phyloP scores from a whole-genome alignment of 2,797 vertebrate species.

The Sciaenops ocellatus region DNA sequence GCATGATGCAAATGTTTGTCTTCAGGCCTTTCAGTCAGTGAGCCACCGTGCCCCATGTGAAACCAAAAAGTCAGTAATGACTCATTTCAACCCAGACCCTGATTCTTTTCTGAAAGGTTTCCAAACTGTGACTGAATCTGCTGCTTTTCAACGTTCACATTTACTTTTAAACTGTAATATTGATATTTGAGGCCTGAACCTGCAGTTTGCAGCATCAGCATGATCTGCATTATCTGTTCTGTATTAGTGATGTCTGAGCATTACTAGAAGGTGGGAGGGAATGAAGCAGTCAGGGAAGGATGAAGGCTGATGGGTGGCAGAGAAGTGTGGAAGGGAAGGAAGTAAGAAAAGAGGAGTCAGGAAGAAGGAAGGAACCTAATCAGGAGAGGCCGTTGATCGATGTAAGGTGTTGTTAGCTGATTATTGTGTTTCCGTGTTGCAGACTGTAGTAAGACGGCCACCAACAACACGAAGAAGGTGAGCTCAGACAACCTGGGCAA shows the following conservation, averaged over 20 bases:
- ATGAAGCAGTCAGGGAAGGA: not conserved
- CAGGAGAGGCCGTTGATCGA: not conserved
- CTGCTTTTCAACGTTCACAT: too few relatives aligned
- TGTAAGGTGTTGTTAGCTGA: too few relatives aligned
- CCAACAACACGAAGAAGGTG: slow-evolving; percentile 98
- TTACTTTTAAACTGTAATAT: not conserved
- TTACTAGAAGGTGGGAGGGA: not conserved
- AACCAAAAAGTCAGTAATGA: too few relatives aligned
- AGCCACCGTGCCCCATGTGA: too few relatives aligned
- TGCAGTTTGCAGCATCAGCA: not conserved
- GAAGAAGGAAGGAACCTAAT: too few relatives aligned
- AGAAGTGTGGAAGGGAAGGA: not conserved
- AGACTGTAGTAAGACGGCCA: slow-evolving; percentile 99
- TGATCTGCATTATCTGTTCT: slow-evolving; percentile 7
- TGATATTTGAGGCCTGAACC: not conserved
- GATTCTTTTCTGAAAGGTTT: too few relatives aligned
- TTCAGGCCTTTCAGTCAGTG: too few relatives aligned
- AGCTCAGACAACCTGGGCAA: slow-evolving; percentile 97
- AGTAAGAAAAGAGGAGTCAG: not conserved
- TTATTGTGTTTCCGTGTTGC: slow-evolving; percentile 61
- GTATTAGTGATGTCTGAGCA: not conserved
- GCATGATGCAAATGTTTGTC: too few relatives aligned
- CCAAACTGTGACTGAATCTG: too few relatives aligned
- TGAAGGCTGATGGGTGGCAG: not conserved
- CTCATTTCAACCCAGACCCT: too few relatives aligned